phyloP scores from a whole-genome alignment of 2,888 invertebrate genomes.

The Nemurella pictetii region DNA sequence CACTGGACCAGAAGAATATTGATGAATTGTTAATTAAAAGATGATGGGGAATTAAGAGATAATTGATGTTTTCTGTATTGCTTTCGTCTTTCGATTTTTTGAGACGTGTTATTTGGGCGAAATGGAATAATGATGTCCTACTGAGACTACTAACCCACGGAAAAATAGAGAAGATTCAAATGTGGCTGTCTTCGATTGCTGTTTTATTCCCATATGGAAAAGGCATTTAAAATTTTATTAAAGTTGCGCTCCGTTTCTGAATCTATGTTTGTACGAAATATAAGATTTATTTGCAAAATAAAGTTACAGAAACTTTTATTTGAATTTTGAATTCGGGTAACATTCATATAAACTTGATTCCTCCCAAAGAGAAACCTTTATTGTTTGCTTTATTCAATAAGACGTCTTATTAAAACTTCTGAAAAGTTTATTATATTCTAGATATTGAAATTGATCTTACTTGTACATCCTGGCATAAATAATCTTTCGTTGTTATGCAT shows the following conservation, averaged over 20 bases:
- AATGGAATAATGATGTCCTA: no score
- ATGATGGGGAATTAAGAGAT: not conserved
- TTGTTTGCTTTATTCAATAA: slow-evolving; percentile 29
- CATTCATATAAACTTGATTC: slow-evolving; percentile 15
- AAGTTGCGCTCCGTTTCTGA: not conserved
- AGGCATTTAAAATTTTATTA: not conserved
- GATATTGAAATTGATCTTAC: slow-evolving; percentile 17
- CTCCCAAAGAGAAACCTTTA: slow-evolving; percentile 12
- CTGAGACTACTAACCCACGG: no score
- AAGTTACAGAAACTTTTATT: slow-evolving; percentile 20
- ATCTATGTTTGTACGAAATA: not conserved
- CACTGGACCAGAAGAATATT: slow-evolving; percentile 10
- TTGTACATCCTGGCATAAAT: not conserved
- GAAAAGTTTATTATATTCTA: slow-evolving; percentile 7
- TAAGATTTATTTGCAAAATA: slow-evolving; percentile 2
- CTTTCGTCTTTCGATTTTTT: not conserved
- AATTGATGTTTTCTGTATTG: not conserved
- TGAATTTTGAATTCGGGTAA: slow-evolving; percentile 13
- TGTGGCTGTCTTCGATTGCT: not conserved
- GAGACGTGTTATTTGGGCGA: not conserved
- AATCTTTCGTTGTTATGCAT: not conserved
- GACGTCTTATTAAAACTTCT: slow-evolving; percentile 23
- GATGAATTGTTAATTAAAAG: not conserved
- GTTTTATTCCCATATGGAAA: not conserved
- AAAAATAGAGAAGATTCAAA: no score